Evolutionary conservation across 53 echinoderm and acorn worm genomes (phyloP), one percentile per base, ranked within the genome.

Genomic region (Crossaster papposus): DNA sequence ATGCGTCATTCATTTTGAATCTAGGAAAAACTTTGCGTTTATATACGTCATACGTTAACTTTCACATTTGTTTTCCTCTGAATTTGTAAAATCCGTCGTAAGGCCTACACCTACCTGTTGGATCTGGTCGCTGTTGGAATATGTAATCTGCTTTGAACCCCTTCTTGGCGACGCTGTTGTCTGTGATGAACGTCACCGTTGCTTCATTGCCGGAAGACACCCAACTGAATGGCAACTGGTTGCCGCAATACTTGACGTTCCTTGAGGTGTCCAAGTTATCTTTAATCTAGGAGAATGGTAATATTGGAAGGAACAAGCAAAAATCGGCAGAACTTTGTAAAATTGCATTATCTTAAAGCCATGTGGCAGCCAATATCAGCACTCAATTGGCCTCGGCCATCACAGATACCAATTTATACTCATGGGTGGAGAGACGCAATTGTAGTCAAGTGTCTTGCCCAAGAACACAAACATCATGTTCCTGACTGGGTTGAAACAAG

Each of bases 141-240:
- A 89, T 81, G 80, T 95, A 95, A 44, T 89, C 77, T 0, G 95
- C 95, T 13, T 81, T 64, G 65, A 95, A 95, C 14, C 95, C 95
- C 75, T 86, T 79, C 71, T 95, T 95, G 37, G 81, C 90, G 2
- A 90, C 91, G 5, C 86, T 82, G 11, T 36, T 30, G 23, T 94
- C 94, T 0, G 90, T 83, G 51, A 78, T 34, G 65, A 94, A 88
- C 30, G 52, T 68, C 17, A 94, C 91, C 14, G 86, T 34, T 15
- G 89, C 94, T 38, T 94, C 94, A 31, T 95, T 95, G 73, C 93
- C 93, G 9, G 78, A 83, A 1, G 91, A 91, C 13, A 86, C 58
- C 70, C 93, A 91, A 7, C 91, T 93, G 80, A 95, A 95, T 11
- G 95, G 95, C 33, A 88, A 89, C 87, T 95, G 91, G n/a, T 81